Percentiles rank a stretch among this genome's conserved stretches.
Evolutionary conservation across 2,888 invertebrate species (phyloP).

Genomic region (Meloe dianella): DNA sequence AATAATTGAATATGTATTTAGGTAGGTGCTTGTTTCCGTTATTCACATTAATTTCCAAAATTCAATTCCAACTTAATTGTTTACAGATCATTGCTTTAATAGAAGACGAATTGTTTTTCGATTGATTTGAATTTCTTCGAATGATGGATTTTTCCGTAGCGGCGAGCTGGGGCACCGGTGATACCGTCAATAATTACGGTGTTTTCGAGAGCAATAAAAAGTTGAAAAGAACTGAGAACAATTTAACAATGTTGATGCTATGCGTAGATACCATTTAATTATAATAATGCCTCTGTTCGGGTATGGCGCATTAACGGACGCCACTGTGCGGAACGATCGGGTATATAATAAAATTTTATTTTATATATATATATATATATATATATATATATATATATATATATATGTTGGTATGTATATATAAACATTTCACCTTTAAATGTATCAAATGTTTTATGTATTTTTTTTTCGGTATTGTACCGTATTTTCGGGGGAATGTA

Average conservation of each 20-base stretch:
- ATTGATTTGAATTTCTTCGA: background rate
- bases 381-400: too few relatives aligned
- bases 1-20: background rate
- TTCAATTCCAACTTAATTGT: background rate
- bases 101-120: background rate
- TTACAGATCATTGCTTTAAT: background rate
- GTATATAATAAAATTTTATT: background rate
- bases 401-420: too few relatives aligned
- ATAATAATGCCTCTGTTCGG: slow-evolving; percentile 48
- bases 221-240: slow-evolving; percentile 41
- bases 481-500: too few relatives aligned
- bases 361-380: too few relatives aligned
- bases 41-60: background rate
- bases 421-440: slow-evolving; percentile 37
- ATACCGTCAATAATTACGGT: slow-evolving; percentile 28
- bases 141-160: background rate
- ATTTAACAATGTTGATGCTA: slow-evolving; percentile 50
- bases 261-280: slow-evolving; percentile 50
- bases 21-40: background rate
- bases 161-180: background rate
- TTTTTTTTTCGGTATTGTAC: too few relatives aligned
- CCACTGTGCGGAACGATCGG: slow-evolving; percentile 47
- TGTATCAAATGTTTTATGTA: background rate
- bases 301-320: slow-evolving; percentile 48
- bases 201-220: slow-evolving; percentile 29